Base-by-base conservation (phyloP, 2,113 vertebrate species). In the Cololabis saira region DNA sequence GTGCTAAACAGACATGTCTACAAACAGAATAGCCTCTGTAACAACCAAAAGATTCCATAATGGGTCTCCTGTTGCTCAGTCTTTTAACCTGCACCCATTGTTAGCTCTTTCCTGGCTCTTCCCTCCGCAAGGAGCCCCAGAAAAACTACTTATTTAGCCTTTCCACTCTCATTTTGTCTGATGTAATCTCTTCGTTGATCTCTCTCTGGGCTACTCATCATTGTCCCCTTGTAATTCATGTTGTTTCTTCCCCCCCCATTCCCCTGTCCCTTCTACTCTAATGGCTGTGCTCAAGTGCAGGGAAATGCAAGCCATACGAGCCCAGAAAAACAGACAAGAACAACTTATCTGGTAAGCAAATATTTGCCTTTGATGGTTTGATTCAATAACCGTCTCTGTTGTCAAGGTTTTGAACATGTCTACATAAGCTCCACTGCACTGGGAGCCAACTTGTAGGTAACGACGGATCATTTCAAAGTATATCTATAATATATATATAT, bases 281-380 rank as follows among this genome's bases (percentile, higher is more conserved):
- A 85, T 82, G 60, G 74, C 56, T 65, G 78, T 79, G 79, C 80
- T 88, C 73, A 65, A 80, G 82, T 86, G 86, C 92, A 90, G 78
- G 72, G 74, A 3, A 69, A 51, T n/a, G n/a, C 57, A 61, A 14
- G 66, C 79, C 85, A 86, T 75, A 88, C 87, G 76, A 87, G 87
- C 77, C 72, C 84, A 43, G 72, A 58, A 67, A 82, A 77, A 81
- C 3, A 57, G 57, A 80, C 50, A 37, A 43, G 67, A 76, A 43
- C 64, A 76, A 76, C 78, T 87, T 69, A 86, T 89, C 84, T 77
- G 64, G 44, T 59, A 82, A 77, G 78, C 86, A 91, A 90, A 92
- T 87, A 91, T 93, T 92, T 87, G 67, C 65, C 60, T 74, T 80
- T n/a, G 65, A 65, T 87, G 70, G 81, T 88, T 72, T 86, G 63